Conservation (phyloP, 2,888 invertebrate genomes). For the Hymenopus coronatus region DNA sequence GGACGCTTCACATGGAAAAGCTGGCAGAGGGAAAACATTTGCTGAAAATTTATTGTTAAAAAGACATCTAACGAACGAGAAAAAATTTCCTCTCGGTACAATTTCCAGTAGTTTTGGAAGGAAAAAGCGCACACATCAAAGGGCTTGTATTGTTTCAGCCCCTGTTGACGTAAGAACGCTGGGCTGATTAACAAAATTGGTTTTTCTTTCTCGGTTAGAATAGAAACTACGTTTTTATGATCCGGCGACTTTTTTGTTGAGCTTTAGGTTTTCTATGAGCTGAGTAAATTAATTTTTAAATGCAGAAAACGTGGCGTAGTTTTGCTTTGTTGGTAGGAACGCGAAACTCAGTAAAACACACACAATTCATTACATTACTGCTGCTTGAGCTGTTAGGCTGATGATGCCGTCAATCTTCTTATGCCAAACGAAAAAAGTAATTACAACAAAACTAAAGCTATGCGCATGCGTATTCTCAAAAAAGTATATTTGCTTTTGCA, state of each 20-base stretch:
- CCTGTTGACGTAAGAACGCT: neutral
- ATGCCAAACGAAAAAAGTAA: no score
- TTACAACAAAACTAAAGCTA: no score
- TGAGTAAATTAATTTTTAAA: neutral
- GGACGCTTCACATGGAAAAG: neutral
- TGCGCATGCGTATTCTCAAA: no score
- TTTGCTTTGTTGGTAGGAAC: neutral
- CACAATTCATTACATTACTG: neutral
- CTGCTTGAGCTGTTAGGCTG: neutral
- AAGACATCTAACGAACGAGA: neutral
- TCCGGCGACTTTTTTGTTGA: neutral
- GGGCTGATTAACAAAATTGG: neutral
- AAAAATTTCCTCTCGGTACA: neutral
- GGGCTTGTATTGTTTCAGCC: neutral
- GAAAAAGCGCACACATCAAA: neutral
- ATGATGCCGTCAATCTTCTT: neutral
- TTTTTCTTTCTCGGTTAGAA: neutral
- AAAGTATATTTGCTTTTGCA: no score
- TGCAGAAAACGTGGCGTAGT: neutral
- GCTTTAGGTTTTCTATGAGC: neutral
- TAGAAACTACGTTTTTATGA: neutral
- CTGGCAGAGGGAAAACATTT: neutral
- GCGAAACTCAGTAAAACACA: neutral
- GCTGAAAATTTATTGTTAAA: neutral
- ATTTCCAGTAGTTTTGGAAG: neutral